Conservation (phyloP, 1,140 invertebrate genomes). For the Papilio aristodemus region DNA sequence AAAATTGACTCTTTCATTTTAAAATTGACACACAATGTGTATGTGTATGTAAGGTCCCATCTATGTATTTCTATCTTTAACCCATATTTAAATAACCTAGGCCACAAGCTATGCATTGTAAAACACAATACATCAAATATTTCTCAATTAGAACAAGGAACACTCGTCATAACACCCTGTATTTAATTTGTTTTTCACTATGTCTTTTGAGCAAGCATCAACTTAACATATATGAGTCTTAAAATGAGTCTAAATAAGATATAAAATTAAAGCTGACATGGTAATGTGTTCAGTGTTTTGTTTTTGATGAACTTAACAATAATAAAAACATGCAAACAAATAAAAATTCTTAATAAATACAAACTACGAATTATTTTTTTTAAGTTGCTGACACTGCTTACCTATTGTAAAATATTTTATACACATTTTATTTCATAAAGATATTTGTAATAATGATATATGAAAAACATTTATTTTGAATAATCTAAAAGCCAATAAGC, state of each 20-base stretch:
- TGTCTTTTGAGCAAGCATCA: constrained; percentile 52
- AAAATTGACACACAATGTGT: too few species aligned
- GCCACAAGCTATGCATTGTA: neutral
- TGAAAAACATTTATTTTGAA: too few species aligned
- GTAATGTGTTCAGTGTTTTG: constrained; percentile 55
- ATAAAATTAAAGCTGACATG: constrained; percentile 67
- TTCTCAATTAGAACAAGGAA: constrained; percentile 41
- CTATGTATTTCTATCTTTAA: neutral
- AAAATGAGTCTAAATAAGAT: constrained; percentile 31
- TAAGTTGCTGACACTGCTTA: neutral
- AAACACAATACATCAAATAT: constrained; percentile 16
- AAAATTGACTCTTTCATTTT: too few species aligned
- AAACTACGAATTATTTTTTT: neutral
- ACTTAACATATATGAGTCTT: constrained; percentile 36
- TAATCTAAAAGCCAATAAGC: too few species aligned
- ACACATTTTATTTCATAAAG: neutral
- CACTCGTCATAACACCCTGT: constrained; percentile 44
- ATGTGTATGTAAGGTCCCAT: neutral
- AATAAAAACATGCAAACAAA: neutral
- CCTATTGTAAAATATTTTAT: neutral
- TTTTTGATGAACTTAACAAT: constrained; percentile 12
- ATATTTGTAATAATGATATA: too few species aligned
- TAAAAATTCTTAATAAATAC: neutral
- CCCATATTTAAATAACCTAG: neutral
- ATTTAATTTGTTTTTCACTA: constrained; percentile 41